Evolutionary conservation across 2,888 invertebrate species (phyloP), one percentile per base, ranked within the genome.

Genomic region (Pristionchus entomophagus): DNA sequence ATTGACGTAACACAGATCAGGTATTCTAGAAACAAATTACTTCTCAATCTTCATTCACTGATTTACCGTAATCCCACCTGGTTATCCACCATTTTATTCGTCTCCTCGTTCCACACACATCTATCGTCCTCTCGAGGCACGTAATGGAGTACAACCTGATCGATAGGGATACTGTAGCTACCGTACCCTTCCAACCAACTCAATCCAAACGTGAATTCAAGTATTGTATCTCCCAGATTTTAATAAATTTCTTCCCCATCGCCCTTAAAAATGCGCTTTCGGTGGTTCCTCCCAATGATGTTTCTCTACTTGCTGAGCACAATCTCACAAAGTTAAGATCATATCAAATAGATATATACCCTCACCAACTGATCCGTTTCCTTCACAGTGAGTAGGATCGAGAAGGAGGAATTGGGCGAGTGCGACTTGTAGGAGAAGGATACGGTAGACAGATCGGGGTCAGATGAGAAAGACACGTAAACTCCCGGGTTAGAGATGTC

Each of bases 91-190:
- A 83, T 45, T 38, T 59, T 62, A 14, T 56, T 62, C 41, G 86
- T 88, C 38, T 89, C 89, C n/a, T 89, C 89, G 14, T 81, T 73
- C 89, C 89, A 88, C 17, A 90, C 89, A 80, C 90, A 90, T 49
- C 88, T 85, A 8, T 62, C 19, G 53, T 90, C 87, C 12, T 88
- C 87, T 10, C 85, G 86, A 51, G 81, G 86, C 2, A 89, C 86
- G 78, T 91, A 91, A 83, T 91, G 91, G 45, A 91, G 87, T 8
- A 91, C 85, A n/a, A 91, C 81, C 26, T 85, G 51, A 85, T 2
- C 35, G 49, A 80, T 2, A 14, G 53, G 51, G 29, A 12, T 56
- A 81, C 81, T 81, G 35, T 56, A 53, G 14, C 81, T 65, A 65
- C 65, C 35, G 35, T 35, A 65, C 14, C 45, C 45, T 14, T 14